Evolutionary conservation across 2,888 invertebrate genomes (phyloP).

Genomic region (Cerastoderma edule): DNA sequence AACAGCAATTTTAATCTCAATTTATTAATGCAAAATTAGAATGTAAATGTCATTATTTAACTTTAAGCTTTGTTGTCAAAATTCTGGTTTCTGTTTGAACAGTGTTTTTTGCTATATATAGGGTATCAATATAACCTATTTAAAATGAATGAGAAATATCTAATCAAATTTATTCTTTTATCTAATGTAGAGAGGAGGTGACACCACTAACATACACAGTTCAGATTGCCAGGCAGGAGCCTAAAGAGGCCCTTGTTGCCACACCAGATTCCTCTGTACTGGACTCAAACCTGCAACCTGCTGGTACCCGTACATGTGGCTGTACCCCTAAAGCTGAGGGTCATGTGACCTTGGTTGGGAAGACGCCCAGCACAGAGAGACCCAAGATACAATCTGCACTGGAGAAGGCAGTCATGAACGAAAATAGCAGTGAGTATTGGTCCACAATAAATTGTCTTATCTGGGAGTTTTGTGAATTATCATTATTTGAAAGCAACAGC

Average conservation of each 20-base stretch:
- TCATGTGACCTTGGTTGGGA: slow-evolving; percentile 59
- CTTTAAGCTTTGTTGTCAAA: too few relatives aligned
- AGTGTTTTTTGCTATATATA: too few relatives aligned
- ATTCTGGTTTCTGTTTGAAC: too few relatives aligned
- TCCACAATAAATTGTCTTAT: too few relatives aligned
- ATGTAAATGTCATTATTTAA: too few relatives aligned
- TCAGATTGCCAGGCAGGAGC: slow-evolving; percentile 58
- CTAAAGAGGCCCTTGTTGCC: slow-evolving; percentile 56
- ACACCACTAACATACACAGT: slow-evolving; percentile 63
- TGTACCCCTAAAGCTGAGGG: slow-evolving; percentile 64
- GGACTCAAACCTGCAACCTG: slow-evolving; percentile 45
- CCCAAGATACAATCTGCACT: slow-evolving; percentile 56
- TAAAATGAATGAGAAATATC: too few relatives aligned
- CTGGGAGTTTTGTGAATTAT: neutral
- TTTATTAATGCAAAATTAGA: too few relatives aligned
- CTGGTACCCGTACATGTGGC: slow-evolving; percentile 57
- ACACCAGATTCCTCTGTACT: slow-evolving; percentile 47
- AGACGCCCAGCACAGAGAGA: slow-evolving; percentile 54
- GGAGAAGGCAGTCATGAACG: slow-evolving; percentile 56
- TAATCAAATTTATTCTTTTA: too few relatives aligned
- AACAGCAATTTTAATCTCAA: too few relatives aligned
- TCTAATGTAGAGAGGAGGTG: slow-evolving; percentile 62
- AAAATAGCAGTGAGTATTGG: slow-evolving; percentile 39
- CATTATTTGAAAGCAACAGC: slow-evolving; percentile 1
- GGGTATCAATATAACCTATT: too few relatives aligned